Base-by-base conservation (phyloP, 2,888 invertebrate genomes). In the Marasmarcha lunaedactyla region DNA sequence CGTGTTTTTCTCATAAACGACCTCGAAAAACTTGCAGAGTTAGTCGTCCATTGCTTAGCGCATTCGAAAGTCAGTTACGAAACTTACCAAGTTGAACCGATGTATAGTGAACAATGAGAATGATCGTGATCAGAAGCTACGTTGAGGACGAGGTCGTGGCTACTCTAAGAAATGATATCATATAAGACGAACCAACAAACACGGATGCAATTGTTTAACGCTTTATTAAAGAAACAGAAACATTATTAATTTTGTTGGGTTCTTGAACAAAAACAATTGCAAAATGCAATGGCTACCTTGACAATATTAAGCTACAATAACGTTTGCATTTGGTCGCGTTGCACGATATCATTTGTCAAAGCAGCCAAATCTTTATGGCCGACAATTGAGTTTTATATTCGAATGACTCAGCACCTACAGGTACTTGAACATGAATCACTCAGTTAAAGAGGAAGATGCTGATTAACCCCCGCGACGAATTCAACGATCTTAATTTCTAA, bases 1-100 rank as follows among this genome's bases (percentile, higher is more conserved):
- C 63, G 63, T 46, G 58, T 55, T 64, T 60, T 69, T 71, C 71
- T 65, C 72, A 71, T 66, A 57, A 47, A 46, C 63, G 57, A 59
- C 71, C 71, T 70, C 30, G 30, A 30, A 10, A 4, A 11, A 30
- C n/a, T n/a, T n/a, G 30, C 30, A 7, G 2, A 3, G 11, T 3
- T 30, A 30, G 6, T 11, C n/a, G 33, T 47, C 43, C 47, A 46
- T 42, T 33, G 40, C 34, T 14, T 38, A 35, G 15, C 30, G 37
- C 25, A 42, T 39, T 38, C 42, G 44, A 47, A 46, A 43, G 43
- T 44, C 45, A 41, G 38, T 44, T 59, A 59, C 59, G 57, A 57
- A 61, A 64, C 55, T 47, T 54, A 33, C 53, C 52, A 43, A 51
- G 63, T 54, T 50, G 46, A n/a, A 55, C 62, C 66, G 49, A 60